Base-by-base conservation (phyloP, 2,888 invertebrate genomes). In the Diabrotica balteata region DNA sequence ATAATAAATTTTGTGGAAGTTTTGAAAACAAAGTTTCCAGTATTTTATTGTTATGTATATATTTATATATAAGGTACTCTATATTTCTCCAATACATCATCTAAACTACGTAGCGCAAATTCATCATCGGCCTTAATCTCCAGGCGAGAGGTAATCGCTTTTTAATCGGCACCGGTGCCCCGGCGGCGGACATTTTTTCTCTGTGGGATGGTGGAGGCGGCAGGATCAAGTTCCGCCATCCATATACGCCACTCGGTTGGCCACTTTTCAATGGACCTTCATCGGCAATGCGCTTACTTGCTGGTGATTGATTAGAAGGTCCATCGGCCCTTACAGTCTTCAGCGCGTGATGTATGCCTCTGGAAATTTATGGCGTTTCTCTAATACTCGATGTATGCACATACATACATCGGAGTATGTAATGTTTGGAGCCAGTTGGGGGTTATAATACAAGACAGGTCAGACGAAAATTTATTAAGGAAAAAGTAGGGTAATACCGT, bases 231-330 rank as follows among this genome's bases (percentile, higher is more conserved):
- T 59, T 46, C 59, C 66, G 59, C 55, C 69, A 69, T 69, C 69
- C 66, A 69, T 69, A 69, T 78, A 78, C 79, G 79, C 79, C 79
- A 79, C 75, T 78, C 79, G 80, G 77, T 80, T 78, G 80, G 78
- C 79, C 80, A 80, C 80, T 77, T 78, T 77, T 79, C 77, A 80
- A 81, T 78, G 77, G 79, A 75, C 73, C 70, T 72, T 74, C 74
- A 72, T 55, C 68, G 58, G 50, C 61, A 58, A 62, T 64, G 63
- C 68, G 67, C 69, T 63, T 70, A 68, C 73, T 70, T 71, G 66
- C 69, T 71, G 69, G 77, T 78, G 79, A 79, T 79, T 78, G 78
- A 79, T 78, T 76, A 76, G 79, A 75, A 68, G 76, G 74, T 72
- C 73, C 69, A 59, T 72, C 7, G 47, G n/a, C 8, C 52, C 49